Evolutionary conservation across 2,113 vertebrate genomes (phyloP).

Genomic region (Scolopax mira): DNA sequence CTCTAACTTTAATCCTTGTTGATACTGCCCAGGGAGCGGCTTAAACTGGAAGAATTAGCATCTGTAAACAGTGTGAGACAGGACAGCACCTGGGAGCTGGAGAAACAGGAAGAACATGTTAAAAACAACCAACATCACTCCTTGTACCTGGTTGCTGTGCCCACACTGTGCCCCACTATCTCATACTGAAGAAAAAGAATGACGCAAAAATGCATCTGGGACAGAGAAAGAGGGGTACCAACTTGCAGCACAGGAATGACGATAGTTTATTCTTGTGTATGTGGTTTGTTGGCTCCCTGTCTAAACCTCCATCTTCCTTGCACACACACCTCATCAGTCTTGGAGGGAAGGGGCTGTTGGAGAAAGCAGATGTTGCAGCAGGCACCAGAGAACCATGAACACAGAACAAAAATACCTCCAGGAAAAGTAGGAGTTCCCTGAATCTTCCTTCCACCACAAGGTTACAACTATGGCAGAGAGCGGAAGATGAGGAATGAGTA

Average conservation of each 20-base stretch:
- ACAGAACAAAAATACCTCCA: neutral
- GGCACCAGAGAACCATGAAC: neutral
- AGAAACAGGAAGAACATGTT: neutral
- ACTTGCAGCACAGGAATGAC: neutral
- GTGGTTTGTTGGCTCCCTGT: neutral
- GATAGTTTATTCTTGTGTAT: neutral
- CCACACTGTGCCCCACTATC: neutral
- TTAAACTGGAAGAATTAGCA: neutral
- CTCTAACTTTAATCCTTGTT: conserved; percentile 6
- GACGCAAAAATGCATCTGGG: neutral
- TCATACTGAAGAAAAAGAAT: neutral
- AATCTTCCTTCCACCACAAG: neutral
- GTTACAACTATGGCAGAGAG: neutral
- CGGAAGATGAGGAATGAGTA: neutral
- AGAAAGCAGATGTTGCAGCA: neutral
- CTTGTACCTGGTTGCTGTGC: neutral
- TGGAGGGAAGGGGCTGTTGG: neutral
- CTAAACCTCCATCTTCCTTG: neutral
- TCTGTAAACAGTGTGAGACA: neutral
- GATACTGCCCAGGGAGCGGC: neutral
- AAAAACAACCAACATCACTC: neutral
- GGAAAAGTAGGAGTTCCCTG: neutral
- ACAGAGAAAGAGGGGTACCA: neutral
- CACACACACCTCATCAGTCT: neutral
- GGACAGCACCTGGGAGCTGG: neutral